Base-by-base conservation (phyloP, 2,888 invertebrate species). In the Volucella bombylans region DNA sequence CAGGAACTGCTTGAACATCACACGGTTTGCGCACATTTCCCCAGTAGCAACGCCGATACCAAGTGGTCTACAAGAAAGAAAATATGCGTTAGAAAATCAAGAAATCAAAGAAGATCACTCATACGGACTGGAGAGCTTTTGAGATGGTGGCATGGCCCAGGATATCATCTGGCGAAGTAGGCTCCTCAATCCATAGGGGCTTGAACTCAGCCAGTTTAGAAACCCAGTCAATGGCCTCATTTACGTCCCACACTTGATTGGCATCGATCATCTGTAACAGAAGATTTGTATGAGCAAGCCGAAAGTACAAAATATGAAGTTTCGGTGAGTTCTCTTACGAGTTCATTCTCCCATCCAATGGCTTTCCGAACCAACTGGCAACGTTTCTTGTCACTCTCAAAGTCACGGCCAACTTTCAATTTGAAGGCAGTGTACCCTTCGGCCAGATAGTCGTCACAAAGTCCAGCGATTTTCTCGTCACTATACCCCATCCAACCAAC, bases 1-100 rank as follows among this genome's bases (percentile, higher is more conserved):
- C 31, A 98, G 91, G 89, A 98, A 95, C 92, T 97, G 98, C 89
- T 98, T 98, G 93, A 98, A 98, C 93, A 98, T 95, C 0, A 98
- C 95, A 71, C 97, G 93, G 93, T 98, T 98, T 41, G 96, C 96
- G 90, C 97, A 97, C 95, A 96, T 96, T 92, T 98, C 98, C 0
- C 98, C 98, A 0, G 97, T 96, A 0, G 98, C 98, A 47, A 98
- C 97, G 3, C 95, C 96, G 85, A 98, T 96, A 9, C 95, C 95
- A 50, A 94, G 92, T 0, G 96, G 95, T 87, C 86, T 80, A 18
- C 9, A 8, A 61, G 31, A 54, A 8, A 50, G 6, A 65, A 11
- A 38, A 23, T 31, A 12, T 18, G n/a, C 15, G 14, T 8, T 10
- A 15, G 43, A 23, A 14, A 4, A 1, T 10, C 1, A 49, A 61